Conservation (phyloP, 2,113 vertebrate species). For the Heterochromis multidens region DNA sequence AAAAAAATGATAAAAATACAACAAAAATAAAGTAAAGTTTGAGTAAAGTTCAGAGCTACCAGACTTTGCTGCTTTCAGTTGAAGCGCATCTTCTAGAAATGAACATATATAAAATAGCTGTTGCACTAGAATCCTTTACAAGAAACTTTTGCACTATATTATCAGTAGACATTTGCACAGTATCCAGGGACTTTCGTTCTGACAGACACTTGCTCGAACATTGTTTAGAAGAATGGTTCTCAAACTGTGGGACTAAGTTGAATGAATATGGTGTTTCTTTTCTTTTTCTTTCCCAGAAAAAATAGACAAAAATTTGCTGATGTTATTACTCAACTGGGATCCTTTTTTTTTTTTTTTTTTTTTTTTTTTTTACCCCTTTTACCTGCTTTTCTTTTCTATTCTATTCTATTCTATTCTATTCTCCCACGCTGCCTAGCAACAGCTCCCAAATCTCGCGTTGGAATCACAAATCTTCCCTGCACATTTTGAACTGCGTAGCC, state of each 20-base stretch:
- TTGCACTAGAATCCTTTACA: background rate
- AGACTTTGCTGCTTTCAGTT: too few relatives aligned
- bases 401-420: background rate
- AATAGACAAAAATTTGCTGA: background rate
- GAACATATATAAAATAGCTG: background rate
- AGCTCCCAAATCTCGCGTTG: conserved; percentile 60
- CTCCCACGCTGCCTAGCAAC: conserved; percentile 46
- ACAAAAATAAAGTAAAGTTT: too few relatives aligned
- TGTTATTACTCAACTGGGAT: background rate
- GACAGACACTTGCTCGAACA: background rate
- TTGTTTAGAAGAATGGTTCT: background rate
- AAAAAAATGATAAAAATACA: too few relatives aligned
- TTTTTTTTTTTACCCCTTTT: background rate
- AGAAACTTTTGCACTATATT: background rate
- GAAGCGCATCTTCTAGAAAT: too few relatives aligned
- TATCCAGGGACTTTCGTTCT: background rate
- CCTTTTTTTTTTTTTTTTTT: background rate
- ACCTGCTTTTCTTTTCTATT: too few relatives aligned
- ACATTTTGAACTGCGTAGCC: conserved; percentile 67
- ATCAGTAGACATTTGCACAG: background rate
- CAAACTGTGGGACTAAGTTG: background rate
- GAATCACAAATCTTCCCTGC: background rate
- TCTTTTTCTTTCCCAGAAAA: too few relatives aligned
- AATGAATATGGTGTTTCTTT: too few relatives aligned
- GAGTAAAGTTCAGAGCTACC: too few relatives aligned